A percentile compares a stretch with the other conserved stretches of the same genome.
Conservation (phyloP, 2,797 vertebrate genomes). For the Gadopsis bispinosus region DNA sequence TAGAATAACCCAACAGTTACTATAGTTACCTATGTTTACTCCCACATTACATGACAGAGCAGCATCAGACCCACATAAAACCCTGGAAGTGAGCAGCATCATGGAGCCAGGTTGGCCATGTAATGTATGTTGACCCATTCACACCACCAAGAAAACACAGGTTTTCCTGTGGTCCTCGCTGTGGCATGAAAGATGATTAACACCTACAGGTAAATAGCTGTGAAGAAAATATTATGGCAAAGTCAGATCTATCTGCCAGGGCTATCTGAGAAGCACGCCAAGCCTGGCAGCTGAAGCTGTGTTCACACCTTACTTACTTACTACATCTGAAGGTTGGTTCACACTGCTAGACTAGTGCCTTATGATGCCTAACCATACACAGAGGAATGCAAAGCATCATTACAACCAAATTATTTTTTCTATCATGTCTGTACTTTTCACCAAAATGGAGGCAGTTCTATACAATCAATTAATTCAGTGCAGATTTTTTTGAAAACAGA, state of each 20-base stretch:
- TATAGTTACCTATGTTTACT: constrained; percentile 31
- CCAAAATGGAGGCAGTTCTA: not conserved
- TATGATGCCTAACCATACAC: not conserved
- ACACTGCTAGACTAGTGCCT: not conserved
- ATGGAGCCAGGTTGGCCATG: not conserved
- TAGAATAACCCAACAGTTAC: constrained; percentile 36
- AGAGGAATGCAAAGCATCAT: not conserved
- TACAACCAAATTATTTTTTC: not conserved
- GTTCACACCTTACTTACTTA: not conserved
- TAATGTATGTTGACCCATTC: not conserved
- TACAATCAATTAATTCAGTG: not conserved
- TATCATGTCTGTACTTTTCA: not conserved
- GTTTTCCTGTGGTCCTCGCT: not conserved
- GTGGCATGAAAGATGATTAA: constrained; percentile 6
- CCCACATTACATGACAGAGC: constrained; percentile 7
- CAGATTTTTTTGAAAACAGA: not conserved
- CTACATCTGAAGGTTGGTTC: not conserved
- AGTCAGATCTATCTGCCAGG: not conserved
- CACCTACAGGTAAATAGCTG: not conserved
- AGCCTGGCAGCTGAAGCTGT: not conserved
- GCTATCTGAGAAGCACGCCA: not conserved
- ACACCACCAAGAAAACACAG: not conserved
- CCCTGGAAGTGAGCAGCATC: not conserved
- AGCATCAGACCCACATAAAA: not conserved
- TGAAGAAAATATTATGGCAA: not conserved